phyloP scores from a whole-genome alignment of 2,113 vertebrate species.

The Bufo gargarizans region DNA sequence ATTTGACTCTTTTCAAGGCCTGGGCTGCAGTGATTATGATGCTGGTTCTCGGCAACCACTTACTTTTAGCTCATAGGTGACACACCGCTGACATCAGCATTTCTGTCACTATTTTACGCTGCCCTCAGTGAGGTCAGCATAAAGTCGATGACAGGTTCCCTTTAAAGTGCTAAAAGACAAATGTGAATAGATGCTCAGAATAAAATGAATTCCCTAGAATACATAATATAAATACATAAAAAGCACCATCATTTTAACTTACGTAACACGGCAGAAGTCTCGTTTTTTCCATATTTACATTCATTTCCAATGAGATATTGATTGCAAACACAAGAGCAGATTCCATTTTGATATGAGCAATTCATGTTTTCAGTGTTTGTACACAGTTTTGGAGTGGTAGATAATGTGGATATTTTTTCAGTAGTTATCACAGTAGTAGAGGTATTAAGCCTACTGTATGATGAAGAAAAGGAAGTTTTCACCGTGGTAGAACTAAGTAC shows the following conservation, averaged over 20 bases:
- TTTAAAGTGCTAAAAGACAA: too few species aligned
- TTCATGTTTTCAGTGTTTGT: background rate
- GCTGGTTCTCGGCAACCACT: too few species aligned
- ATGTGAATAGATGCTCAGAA: background rate
- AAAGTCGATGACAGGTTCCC: too few species aligned
- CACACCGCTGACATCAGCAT: too few species aligned
- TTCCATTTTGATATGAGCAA: background rate
- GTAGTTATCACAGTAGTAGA: background rate
- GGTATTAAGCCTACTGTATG: background rate
- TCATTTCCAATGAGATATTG: background rate
- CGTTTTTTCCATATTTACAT: conserved; percentile 39
- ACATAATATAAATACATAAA: background rate
- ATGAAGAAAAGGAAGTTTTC: background rate
- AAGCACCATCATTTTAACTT: background rate
- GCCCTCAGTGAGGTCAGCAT: too few species aligned
- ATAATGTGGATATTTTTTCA: background rate
- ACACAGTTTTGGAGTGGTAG: background rate
- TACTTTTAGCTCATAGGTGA: too few species aligned
- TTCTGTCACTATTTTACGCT: too few species aligned
- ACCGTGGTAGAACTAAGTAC: background rate
- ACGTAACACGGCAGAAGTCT: background rate
- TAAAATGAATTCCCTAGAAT: background rate
- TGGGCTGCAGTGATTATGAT: too few species aligned
- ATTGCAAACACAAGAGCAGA: conserved; percentile 17
- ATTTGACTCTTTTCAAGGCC: too few species aligned